phyloP scores from a whole-genome alignment of 2,113 vertebrate genomes.

The Benitochromis conjunctus region DNA sequence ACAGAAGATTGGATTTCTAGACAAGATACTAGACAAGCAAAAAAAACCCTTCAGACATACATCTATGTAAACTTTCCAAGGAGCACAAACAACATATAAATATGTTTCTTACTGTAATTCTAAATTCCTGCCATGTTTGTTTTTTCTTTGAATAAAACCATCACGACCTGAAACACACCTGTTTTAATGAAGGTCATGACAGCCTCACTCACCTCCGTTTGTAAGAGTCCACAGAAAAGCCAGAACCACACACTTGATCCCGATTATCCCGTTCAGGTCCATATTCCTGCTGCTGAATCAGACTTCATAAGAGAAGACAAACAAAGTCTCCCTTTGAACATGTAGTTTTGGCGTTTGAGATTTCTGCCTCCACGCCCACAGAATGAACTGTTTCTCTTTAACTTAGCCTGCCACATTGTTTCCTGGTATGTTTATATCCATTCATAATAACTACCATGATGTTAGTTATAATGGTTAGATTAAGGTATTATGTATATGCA shows the following conservation, averaged over 20 bases:
- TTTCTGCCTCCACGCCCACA: not conserved
- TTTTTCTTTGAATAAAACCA: not conserved
- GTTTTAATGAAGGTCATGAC: accelerated
- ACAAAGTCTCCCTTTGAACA: not conserved
- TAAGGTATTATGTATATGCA: not conserved
- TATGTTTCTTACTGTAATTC: not conserved
- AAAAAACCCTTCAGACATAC: accelerated
- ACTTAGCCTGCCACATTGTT: not conserved
- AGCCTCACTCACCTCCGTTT: not conserved
- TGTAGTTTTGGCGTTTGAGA: not conserved
- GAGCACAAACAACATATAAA: accelerated
- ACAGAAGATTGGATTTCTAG: not conserved
- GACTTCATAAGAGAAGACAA: not conserved
- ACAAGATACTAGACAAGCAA: accelerated
- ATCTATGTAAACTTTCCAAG: not conserved
- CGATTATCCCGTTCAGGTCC: not conserved
- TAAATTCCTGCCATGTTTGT: accelerated
- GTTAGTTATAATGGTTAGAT: not conserved
- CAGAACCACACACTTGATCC: not conserved
- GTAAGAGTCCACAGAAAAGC: not conserved
- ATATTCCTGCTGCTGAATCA: not conserved
- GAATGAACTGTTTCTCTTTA: not conserved
- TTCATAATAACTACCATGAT: not conserved
- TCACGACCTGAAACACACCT: accelerated
- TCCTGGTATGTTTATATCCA: not conserved